Conservation (phyloP, 2,113 vertebrate genomes). For the Corythornis cristatus region DNA sequence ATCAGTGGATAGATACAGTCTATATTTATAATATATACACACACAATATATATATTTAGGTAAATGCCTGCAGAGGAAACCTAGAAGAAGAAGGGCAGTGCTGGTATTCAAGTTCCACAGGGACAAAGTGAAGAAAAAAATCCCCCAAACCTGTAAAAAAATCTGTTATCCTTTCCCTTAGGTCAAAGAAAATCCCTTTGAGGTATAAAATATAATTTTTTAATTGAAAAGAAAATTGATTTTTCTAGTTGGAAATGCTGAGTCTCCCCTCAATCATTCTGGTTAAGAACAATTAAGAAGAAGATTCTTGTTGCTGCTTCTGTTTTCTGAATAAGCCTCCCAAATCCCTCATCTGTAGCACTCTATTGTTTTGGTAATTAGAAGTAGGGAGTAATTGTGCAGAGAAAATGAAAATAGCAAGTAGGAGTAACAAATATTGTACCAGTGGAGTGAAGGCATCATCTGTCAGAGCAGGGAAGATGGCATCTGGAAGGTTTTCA, state of each 20-base stretch:
- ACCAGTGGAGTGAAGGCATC: constrained; percentile 13
- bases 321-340: constrained; percentile 61
- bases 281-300: constrained; percentile 54
- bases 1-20: constrained; percentile 43
- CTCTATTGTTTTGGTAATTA: constrained; percentile 60
- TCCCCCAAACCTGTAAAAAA: background rate
- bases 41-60: constrained; percentile 46
- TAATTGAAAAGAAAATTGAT: constrained; percentile 56
- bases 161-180: background rate
- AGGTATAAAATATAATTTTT: constrained; percentile 46
- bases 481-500: background rate
- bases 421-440: constrained; percentile 45
- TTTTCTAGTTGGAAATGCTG: constrained; percentile 63
- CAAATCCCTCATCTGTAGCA: constrained; percentile 33
- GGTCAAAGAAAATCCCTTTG: background rate
- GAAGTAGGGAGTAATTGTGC: constrained; percentile 44
- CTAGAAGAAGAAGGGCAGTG: constrained; percentile 56
- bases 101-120: constrained; percentile 22
- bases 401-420: constrained; percentile 48
- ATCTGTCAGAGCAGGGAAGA: background rate
- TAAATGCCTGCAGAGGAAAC: constrained; percentile 57
- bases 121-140: constrained; percentile 10
- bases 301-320: constrained; percentile 40
- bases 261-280: constrained; percentile 42
- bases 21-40: constrained; percentile 71